Conservation (phyloP, 2,113 vertebrate species). For the Phaethon lepturus region DNA sequence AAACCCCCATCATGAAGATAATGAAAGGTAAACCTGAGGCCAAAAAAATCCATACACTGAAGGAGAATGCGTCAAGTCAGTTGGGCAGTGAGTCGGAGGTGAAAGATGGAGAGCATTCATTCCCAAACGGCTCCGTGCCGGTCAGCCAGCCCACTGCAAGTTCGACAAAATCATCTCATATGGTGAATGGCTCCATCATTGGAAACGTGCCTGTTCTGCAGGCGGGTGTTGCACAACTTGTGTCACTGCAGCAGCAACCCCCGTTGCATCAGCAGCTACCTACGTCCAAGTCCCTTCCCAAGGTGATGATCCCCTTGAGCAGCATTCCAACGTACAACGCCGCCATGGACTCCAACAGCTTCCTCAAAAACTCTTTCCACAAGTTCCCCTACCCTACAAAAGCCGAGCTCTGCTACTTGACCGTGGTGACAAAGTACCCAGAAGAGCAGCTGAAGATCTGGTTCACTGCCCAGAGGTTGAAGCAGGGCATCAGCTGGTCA, state of each 20-base stretch:
- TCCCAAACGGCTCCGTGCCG: constrained; percentile 78
- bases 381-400: constrained; percentile 99
- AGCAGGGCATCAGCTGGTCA: constrained; percentile 99
- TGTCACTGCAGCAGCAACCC: constrained; percentile 88
- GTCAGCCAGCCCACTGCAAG: constrained; percentile 79
- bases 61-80: constrained; percentile 78
- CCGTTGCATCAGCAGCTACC: constrained; percentile 76
- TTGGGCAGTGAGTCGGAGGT: constrained; percentile 47
- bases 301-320: constrained; percentile 97
- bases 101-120: constrained; percentile 80
- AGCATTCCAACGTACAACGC: constrained; percentile 97
- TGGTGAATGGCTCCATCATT: constrained; percentile 85
- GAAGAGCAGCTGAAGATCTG: constrained; percentile 99
- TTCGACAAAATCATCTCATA: constrained; percentile 71
- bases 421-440: constrained; percentile 96
- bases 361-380: constrained; percentile 95
- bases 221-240: constrained; percentile 89
- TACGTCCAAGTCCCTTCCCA: constrained; percentile 91
- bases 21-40: constrained; percentile 91
- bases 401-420: constrained; percentile 97
- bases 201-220: constrained; percentile 91
- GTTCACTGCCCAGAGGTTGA: constrained; percentile 97
- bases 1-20: constrained; percentile 98
- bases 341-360: constrained; percentile 96
- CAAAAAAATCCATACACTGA: constrained; percentile 89